Evolutionary conservation across 2,888 invertebrate species (phyloP), one percentile per base, ranked within the genome.

Genomic region (Lycaena phlaeas): DNA sequence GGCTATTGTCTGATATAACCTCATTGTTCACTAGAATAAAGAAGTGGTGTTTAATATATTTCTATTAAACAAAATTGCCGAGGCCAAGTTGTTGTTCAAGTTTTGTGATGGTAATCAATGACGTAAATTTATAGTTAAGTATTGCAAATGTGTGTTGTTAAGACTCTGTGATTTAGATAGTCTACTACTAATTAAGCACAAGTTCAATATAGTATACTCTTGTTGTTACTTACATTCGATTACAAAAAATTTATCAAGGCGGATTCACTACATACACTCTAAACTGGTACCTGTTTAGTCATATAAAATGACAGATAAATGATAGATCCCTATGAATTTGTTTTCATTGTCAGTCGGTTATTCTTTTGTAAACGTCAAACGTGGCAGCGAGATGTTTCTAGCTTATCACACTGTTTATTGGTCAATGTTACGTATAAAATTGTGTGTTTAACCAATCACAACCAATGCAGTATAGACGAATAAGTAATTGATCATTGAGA

Each of bases 211-310:
- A 26, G 27, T n/a, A 26, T 22, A 38, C n/a, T 40, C 30, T 30
- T 12, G 14, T 43, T 54, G 51, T 53, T 72, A 77, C 76, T 76
- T 70, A 76, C 76, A 65, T 68, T 56, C 57, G 52, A 50, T 54
- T 59, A 57, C 53, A 51, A 60, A 63, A 59, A 67, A 56, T 66
- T n/a, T 61, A 59, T 68, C 56, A 67, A 76, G 71, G 74, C 73
- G 75, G 77, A 76, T 68, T 66, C 65, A 70, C 69, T 63, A 68
- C 71, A 62, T 11, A n/a, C n/a, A n/a, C n/a, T n/a, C n/a, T n/a
- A n/a, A n/a, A n/a, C n/a, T n/a, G n/a, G n/a, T 63, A 68, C 72
- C 62, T 71, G 72, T 69, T 75, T 75, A 79, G 77, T 79, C 79
- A 79, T 74, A 70, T 71, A 61, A 68, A 61, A 69, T 22, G 22